Evolutionary conservation across 92 coral and sea anemone genomes (phyloP).

Genomic region (Pocillopora grandis): DNA sequence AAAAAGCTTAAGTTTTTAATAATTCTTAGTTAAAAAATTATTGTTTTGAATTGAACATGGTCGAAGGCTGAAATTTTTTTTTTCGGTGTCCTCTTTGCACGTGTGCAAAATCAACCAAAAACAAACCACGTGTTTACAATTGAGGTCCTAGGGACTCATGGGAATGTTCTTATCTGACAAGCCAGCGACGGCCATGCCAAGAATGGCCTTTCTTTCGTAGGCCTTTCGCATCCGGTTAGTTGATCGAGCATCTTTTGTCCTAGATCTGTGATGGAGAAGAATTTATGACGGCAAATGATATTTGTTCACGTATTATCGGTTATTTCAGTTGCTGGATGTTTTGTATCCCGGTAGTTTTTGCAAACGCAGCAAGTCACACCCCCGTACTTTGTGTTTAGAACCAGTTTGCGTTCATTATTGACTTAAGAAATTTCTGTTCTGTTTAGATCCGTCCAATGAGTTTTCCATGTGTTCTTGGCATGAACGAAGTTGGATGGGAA

Average conservation of each 20-base stretch:
- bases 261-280: constrained; percentile 33
- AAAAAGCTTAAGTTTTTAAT: background rate
- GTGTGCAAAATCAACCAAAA: constrained; percentile 29
- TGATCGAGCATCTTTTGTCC: constrained; percentile 68
- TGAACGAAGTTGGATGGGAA: constrained; percentile 99
- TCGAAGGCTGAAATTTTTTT: background rate
- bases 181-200: constrained; percentile 97
- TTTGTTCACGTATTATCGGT: constrained; percentile 28
- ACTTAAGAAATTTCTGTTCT: constrained; percentile 59
- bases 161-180: constrained; percentile 79
- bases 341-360: constrained; percentile 55
- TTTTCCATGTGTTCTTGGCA: constrained; percentile 99
- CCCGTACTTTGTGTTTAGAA: constrained; percentile 62
- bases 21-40: background rate
- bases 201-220: constrained; percentile 83
- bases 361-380: constrained; percentile 98
- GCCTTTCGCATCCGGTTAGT: constrained; percentile 83
- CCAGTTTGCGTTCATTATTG: constrained; percentile 48
- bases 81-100: constrained; percentile 22
- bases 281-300: constrained; percentile 46
- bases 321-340: constrained; percentile 50
- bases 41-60: background rate
- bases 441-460: constrained; percentile 99
- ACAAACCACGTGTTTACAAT: constrained; percentile 91
- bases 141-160: constrained; percentile 69